Conservation (phyloP, 1,140 invertebrate species). For the Magallana angulata region DNA sequence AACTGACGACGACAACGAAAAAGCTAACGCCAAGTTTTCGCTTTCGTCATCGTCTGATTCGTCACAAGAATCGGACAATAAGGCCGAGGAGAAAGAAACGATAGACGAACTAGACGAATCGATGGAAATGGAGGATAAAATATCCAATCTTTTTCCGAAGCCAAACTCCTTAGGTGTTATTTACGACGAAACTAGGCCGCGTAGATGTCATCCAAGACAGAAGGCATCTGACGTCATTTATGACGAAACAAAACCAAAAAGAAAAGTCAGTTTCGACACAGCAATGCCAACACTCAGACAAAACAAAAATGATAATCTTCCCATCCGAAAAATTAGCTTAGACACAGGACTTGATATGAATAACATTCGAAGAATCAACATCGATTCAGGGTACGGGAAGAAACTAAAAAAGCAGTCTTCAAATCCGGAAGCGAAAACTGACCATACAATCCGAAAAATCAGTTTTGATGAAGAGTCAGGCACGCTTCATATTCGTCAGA, state of each 20-base stretch:
- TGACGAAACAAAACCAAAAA: slow-evolving; percentile 43
- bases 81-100: not conserved
- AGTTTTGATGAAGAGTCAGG: slow-evolving; percentile 37
- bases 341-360: slow-evolving; percentile 33
- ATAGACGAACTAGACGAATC: not conserved
- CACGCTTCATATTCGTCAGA: slow-evolving; percentile 15
- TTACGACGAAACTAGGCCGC: slow-evolving; percentile 32
- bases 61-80: not conserved
- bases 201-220: not conserved
- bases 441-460: slow-evolving; percentile 5
- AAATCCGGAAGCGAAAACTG: slow-evolving; percentile 1
- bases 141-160: not conserved
- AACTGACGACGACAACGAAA: not conserved
- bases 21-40: not conserved
- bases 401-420: slow-evolving; percentile 10
- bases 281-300: not conserved
- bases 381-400: not conserved
- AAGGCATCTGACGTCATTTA: slow-evolving; percentile 23
- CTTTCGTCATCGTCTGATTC: not conserved
- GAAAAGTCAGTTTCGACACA: slow-evolving; percentile 56
- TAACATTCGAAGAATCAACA: slow-evolving; percentile 26
- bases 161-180: not conserved
- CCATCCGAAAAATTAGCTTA: slow-evolving; percentile 48
- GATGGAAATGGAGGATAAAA: slow-evolving; percentile 3
- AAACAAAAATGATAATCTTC: slow-evolving; percentile 17